Percentiles rank a stretch among this genome's conserved stretches.
These are phyloP conservation scores for Baryphthengus martii DNA, from an alignment of 2,113 vertebrate genomes.

Conservation along the genomic window DNA sequence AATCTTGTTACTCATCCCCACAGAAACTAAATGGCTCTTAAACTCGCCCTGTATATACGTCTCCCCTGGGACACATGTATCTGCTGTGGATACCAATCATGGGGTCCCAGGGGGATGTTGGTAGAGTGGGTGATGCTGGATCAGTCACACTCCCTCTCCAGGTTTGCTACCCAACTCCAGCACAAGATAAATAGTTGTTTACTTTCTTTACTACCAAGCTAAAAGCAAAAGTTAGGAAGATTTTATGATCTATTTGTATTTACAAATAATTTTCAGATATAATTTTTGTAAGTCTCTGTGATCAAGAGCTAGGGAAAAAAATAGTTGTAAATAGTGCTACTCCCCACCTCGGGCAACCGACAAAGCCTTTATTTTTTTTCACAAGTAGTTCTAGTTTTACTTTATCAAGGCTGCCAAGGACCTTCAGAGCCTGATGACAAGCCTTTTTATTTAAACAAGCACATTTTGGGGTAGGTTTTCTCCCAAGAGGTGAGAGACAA, in stretches of 20 bases:
- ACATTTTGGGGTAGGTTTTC: background rate
- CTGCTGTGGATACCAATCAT: accelerated
- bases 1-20: background rate
- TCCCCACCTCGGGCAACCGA: background rate
- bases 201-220: background rate
- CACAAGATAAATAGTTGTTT: background rate
- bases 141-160: background rate
- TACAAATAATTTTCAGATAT: background rate
- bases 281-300: background rate
- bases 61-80: background rate
- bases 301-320: background rate
- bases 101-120: background rate
- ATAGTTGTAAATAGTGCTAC: background rate
- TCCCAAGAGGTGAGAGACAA: background rate
- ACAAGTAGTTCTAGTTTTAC: background rate
- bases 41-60: background rate
- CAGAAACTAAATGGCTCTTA: background rate
- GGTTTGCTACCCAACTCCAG: background rate
- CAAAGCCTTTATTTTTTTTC: background rate
- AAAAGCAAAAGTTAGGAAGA: background rate
- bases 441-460: background rate
- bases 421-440: background rate
- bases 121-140: background rate
- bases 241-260: background rate
- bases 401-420: background rate